Evolutionary conservation across 2,113 vertebrate species (phyloP).

Genomic region (Oryzias curvinotus): DNA sequence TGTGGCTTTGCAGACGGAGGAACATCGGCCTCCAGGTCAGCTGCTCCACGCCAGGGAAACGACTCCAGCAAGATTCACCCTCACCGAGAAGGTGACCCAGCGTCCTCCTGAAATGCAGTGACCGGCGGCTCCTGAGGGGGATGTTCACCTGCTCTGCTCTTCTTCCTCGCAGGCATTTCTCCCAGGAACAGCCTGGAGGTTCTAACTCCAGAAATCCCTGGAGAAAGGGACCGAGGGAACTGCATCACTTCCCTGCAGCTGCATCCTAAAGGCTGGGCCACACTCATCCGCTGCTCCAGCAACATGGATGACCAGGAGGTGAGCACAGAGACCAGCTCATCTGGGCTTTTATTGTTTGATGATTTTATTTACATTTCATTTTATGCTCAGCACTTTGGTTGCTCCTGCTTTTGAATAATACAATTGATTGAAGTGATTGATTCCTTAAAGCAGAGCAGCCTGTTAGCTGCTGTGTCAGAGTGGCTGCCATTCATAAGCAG

Average conservation of each 20-base stretch:
- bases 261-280: slow-evolving; percentile 97
- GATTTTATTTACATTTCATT: too few relatives aligned
- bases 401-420: too few relatives aligned
- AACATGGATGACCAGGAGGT: slow-evolving; percentile 99
- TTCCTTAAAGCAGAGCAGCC: too few relatives aligned
- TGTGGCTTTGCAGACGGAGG: slow-evolving; percentile 66
- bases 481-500: too few relatives aligned
- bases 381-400: too few relatives aligned
- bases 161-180: slow-evolving; percentile 79
- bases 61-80: slow-evolving; percentile 86
- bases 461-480: too few relatives aligned
- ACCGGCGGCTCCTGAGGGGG: not conserved
- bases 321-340: slow-evolving; percentile 15
- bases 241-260: slow-evolving; percentile 98
- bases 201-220: slow-evolving; percentile 95
- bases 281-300: slow-evolving; percentile 94
- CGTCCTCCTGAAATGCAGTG: not conserved
- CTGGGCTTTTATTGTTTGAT: too few relatives aligned
- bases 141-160: not conserved
- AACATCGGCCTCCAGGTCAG: slow-evolving; percentile 82
- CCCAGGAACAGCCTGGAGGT: slow-evolving; percentile 97
- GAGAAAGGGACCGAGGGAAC: slow-evolving; percentile 92
- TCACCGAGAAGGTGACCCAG: slow-evolving; percentile 86
- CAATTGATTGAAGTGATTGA: too few relatives aligned
- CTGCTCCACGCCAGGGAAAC: slow-evolving; percentile 84